Percentiles rank a stretch among this genome's conserved stretches.
Evolutionary conservation across 2,113 vertebrate species (phyloP).

Genomic region (Carassius carassius): DNA sequence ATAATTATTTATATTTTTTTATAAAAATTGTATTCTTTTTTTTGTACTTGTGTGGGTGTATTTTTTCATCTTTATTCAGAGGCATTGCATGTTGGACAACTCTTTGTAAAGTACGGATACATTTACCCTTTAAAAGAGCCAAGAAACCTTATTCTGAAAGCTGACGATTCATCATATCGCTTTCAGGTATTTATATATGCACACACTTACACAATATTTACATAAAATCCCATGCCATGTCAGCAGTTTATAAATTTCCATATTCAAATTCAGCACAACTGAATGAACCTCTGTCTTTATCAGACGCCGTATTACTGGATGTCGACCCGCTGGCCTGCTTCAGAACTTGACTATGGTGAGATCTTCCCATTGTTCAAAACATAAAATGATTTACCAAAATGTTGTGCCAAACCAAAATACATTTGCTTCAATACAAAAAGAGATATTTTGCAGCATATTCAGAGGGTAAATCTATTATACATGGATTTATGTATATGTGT

Average conservation of each 20-base stretch:
- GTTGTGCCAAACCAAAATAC: background rate
- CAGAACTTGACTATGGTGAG: constrained; percentile 92
- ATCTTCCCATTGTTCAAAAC: background rate
- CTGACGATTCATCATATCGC: constrained; percentile 84
- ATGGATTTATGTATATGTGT: background rate
- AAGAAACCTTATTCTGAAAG: constrained; percentile 73
- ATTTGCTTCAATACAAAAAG: background rate
- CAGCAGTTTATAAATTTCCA: background rate
- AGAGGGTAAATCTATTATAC: background rate
- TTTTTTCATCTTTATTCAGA: constrained; percentile 69
- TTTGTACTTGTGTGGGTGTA: too few relatives aligned
- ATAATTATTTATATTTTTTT: background rate
- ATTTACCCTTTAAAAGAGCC: constrained; percentile 87
- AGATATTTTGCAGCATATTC: background rate
- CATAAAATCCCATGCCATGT: background rate
- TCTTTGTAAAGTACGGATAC: constrained; percentile 85
- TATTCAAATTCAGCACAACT: constrained; percentile 32
- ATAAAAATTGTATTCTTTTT: too few relatives aligned
- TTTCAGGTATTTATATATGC: constrained; percentile 81
- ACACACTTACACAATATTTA: constrained; percentile 10
- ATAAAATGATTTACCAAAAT: background rate
- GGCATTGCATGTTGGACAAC: constrained; percentile 81
- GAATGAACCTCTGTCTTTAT: constrained; percentile 24
- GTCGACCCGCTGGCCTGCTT: constrained; percentile 85
- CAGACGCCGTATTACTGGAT: constrained; percentile 95